phyloP scores from a whole-genome alignment of 2,113 vertebrate genomes.

The Spermophilus dauricus region DNA sequence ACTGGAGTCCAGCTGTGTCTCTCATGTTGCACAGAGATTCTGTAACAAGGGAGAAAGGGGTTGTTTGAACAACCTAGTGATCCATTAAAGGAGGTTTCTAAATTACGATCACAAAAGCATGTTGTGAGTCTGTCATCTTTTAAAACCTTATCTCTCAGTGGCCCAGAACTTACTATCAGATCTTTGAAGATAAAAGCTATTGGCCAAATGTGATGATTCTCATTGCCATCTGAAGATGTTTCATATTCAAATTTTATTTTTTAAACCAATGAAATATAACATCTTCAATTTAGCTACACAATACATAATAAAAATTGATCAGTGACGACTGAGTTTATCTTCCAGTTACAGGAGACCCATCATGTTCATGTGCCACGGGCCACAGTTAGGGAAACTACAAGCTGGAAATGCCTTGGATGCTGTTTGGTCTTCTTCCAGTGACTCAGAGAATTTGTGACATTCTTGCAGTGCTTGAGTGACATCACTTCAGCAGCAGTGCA shows the following conservation, averaged over 20 bases:
- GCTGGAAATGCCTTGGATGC: not conserved
- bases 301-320: accelerated
- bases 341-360: not conserved
- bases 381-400: not conserved
- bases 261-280: not conserved
- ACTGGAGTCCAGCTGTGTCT: not conserved
- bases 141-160: not conserved
- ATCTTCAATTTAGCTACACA: not conserved
- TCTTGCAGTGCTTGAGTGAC: not conserved
- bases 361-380: too few relatives aligned
- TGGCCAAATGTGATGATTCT: not conserved
- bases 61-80: not conserved
- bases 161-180: not conserved
- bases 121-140: not conserved
- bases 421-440: not conserved
- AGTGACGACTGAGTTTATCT: not conserved
- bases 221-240: not conserved
- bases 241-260: not conserved
- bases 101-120: not conserved
- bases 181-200: not conserved
- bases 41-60: not conserved
- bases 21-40: not conserved
- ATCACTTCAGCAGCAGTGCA: not conserved
- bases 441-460: not conserved
- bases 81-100: not conserved